Conservation (phyloP, 1,140 invertebrate species). For the Cheumatopsyche charites region DNA sequence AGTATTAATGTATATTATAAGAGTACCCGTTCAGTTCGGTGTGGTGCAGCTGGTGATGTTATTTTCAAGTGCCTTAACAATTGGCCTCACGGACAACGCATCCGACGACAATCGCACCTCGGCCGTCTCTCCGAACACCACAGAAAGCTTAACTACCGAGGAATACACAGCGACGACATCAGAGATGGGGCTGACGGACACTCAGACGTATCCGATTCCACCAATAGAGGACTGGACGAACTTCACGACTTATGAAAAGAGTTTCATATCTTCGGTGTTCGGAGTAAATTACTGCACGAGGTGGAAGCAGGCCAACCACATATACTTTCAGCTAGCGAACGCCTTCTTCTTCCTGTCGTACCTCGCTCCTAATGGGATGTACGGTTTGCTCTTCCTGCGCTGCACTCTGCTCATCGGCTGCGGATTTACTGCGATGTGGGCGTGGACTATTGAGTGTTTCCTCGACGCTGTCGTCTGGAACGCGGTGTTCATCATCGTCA, state of each 20-base stretch:
- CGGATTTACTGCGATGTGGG: slow-evolving; percentile 80
- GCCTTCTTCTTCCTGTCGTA: slow-evolving; percentile 81
- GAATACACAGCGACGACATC: slow-evolving; percentile 34
- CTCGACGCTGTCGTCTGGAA: slow-evolving; percentile 88
- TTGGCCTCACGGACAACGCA: slow-evolving; percentile 38
- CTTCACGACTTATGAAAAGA: slow-evolving; percentile 40
- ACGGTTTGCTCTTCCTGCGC: slow-evolving; percentile 79
- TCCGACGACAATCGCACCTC: slow-evolving; percentile 27
- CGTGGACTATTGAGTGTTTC: slow-evolving; percentile 83
- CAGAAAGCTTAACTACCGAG: slow-evolving; percentile 33
- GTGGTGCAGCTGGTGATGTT: slow-evolving; percentile 41
- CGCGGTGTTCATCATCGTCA: slow-evolving; percentile 79
- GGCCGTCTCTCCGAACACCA: slow-evolving; percentile 28
- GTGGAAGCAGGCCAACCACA: slow-evolving; percentile 69
- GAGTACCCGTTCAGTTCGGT: slow-evolving; percentile 17
- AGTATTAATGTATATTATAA: slow-evolving; percentile 28
- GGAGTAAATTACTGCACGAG: slow-evolving; percentile 62
- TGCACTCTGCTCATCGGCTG: slow-evolving; percentile 77
- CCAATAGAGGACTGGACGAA: slow-evolving; percentile 41
- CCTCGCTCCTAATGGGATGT: slow-evolving; percentile 77
- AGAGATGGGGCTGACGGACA: slow-evolving; percentile 42
- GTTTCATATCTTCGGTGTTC: slow-evolving; percentile 44
- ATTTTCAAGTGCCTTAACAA: slow-evolving; percentile 46
- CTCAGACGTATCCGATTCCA: slow-evolving; percentile 30
- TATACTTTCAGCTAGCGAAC: slow-evolving; percentile 85